These are phyloP conservation scores for Dasyornis broadbenti DNA, from an alignment of 2,113 vertebrate species.

Conservation along the genomic window DNA sequence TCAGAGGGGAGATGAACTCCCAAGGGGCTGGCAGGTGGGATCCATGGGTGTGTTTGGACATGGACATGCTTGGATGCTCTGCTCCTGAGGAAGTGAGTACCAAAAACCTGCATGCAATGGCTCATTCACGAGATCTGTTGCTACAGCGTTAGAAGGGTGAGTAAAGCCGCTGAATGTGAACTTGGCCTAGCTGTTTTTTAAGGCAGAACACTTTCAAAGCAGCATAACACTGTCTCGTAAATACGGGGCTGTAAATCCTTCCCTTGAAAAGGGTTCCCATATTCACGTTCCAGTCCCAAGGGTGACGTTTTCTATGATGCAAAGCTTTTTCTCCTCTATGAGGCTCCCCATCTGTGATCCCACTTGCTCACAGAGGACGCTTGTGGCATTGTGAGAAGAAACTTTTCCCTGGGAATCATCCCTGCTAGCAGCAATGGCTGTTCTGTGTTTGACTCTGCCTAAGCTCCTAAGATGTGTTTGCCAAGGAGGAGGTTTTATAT, in stretches of 20 bases:
- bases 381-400: neutral
- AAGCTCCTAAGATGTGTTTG: constrained; percentile 14
- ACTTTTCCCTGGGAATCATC: constrained; percentile 5
- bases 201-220: neutral
- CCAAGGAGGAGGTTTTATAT: constrained; percentile 28
- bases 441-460: neutral
- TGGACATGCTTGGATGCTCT: neutral
- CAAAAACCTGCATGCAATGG: neutral
- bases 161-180: neutral
- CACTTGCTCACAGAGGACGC: neutral
- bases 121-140: neutral
- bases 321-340: neutral
- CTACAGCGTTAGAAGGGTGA: neutral
- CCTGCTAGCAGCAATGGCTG: neutral
- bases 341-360: constrained; percentile 1
- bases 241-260: neutral
- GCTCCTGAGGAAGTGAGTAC: neutral
- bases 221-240: constrained; percentile 14
- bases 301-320: neutral
- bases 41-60: fast-evolving
- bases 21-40: neutral
- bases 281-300: neutral
- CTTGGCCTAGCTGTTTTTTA: neutral
- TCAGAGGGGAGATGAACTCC: neutral
- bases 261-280: neutral